Conservation (phyloP, 2,797 vertebrate species). For the Gastrophryne carolinensis region DNA sequence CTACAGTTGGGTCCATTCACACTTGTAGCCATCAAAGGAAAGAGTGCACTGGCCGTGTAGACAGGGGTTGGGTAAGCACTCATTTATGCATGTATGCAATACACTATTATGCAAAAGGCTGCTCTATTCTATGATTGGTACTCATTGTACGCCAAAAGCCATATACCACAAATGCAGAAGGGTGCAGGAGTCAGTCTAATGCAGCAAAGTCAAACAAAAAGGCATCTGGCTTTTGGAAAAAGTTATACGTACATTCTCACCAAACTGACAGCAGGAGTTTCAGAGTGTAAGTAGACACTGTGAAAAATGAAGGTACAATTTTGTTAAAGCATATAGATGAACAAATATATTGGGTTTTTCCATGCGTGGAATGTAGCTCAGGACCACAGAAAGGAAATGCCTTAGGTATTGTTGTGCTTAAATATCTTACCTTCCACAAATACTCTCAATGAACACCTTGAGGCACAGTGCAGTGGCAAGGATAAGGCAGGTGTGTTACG, state of each 20-base stretch:
- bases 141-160: background rate
- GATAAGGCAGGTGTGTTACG: no score
- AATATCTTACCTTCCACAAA: no score
- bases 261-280: constrained; percentile 20
- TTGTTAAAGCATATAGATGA: constrained; percentile 26
- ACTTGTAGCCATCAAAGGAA: constrained; percentile 66
- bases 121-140: background rate
- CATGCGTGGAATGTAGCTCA: no score
- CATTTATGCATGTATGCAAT: no score
- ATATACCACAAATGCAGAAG: background rate
- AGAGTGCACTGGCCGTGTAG: constrained; percentile 83
- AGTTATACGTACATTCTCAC: constrained; percentile 51
- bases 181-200: background rate
- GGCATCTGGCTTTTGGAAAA: background rate
- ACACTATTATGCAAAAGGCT: no score
- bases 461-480: no score
- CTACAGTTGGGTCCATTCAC: constrained; percentile 80
- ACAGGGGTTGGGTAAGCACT: constrained; percentile 80
- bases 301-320: constrained; percentile 34
- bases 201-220: background rate
- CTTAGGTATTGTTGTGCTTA: no score
- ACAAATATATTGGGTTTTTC: no score
- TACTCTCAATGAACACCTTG: no score
- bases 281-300: constrained; percentile 38
- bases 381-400: no score